Percentiles rank a stretch among this genome's conserved stretches.
phyloP scores from a whole-genome alignment of 2,113 vertebrate species.

The Notothenia rossii region DNA sequence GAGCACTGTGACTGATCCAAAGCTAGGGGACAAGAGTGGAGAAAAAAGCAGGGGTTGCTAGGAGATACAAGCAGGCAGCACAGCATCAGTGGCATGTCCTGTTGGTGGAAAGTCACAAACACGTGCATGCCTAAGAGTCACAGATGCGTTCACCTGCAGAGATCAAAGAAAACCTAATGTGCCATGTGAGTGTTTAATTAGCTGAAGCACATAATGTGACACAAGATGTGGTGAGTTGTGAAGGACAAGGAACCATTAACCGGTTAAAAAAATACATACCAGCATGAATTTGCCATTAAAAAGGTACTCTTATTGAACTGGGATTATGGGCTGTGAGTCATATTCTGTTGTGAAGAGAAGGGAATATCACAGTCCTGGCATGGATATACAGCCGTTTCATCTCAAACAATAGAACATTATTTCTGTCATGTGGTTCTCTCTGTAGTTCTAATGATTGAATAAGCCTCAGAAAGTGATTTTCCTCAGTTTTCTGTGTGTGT shows the following conservation, averaged over 20 bases:
- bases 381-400: not conserved
- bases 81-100: constrained; percentile 22
- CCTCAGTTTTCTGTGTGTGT: not conserved
- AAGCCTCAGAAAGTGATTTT: constrained; percentile 1
- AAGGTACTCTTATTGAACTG: constrained; percentile 30
- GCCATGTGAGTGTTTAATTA: constrained; percentile 63
- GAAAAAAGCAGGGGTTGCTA: constrained; percentile 48
- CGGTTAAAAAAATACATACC: constrained; percentile 29
- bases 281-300: constrained; percentile 38
- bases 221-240: constrained; percentile 47
- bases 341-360: not conserved
- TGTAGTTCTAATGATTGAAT: constrained; percentile 19
- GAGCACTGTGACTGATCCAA: constrained; percentile 17
- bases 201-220: constrained; percentile 36
- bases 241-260: constrained; percentile 68
- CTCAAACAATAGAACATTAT: not conserved
- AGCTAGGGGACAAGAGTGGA: constrained; percentile 40
- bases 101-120: constrained; percentile 58
- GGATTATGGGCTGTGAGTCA: constrained; percentile 15
- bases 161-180: constrained; percentile 44
- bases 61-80: constrained; percentile 48
- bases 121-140: constrained; percentile 24
- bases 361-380: not conserved
- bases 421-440: constrained; percentile 11
- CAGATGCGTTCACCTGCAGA: constrained; percentile 34